Conservation (phyloP, 1,140 invertebrate genomes). For the Latrodectus geometricus region DNA sequence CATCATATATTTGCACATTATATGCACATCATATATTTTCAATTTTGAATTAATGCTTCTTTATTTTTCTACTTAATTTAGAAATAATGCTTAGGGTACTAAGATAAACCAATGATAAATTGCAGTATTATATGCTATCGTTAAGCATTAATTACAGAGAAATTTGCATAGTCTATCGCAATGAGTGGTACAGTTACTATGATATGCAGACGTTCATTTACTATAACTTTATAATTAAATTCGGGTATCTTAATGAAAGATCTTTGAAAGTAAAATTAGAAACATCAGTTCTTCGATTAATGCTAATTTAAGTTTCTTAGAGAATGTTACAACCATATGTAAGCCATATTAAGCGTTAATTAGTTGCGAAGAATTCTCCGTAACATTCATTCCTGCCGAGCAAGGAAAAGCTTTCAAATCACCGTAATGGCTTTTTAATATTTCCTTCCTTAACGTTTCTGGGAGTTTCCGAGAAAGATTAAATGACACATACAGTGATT, state of each 20-base stretch:
- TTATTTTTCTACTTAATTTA: no score
- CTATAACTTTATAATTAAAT: background rate
- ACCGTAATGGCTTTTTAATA: conserved; percentile 28
- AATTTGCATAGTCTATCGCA: no score
- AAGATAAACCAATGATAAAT: no score
- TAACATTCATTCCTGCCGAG: background rate
- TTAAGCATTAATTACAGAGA: no score
- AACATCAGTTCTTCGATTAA: conserved; percentile 16
- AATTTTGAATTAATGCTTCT: no score
- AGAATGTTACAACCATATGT: background rate
- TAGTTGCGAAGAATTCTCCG: background rate
- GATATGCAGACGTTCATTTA: no score
- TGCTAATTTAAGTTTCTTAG: conserved; percentile 1
- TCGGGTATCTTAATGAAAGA: background rate
- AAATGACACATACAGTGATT: conserved; percentile 6
- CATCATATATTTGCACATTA: no score
- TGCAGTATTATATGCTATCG: no score
- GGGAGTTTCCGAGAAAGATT: background rate
- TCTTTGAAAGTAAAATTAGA: background rate
- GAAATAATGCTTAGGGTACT: no score
- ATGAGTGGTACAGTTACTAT: no score
- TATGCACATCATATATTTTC: no score
- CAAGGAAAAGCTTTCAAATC: conserved; percentile 8
- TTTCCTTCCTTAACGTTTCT: conserved; percentile 12
- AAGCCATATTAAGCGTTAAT: conserved; percentile 13